Evolutionary conservation across 2,888 invertebrate species (phyloP), one percentile per base, ranked within the genome.

Genomic region (Folsomia candida): DNA sequence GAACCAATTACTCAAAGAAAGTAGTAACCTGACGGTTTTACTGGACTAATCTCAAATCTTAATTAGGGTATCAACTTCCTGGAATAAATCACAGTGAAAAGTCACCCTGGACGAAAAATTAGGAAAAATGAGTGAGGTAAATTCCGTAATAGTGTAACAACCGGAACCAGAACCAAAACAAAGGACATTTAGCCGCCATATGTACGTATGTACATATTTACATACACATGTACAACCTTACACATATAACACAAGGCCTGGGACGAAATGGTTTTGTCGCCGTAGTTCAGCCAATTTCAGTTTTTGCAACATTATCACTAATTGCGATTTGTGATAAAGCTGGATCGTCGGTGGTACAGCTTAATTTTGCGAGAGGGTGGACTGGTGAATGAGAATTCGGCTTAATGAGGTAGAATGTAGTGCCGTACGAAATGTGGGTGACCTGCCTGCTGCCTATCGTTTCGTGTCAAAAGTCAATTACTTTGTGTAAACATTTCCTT

Each of bases 401-500:
- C 37, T 37, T 37, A 37, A 37, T 37, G 37, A 37, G 37, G 14
- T 37, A 37, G 37, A 37, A 54, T 54, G 54, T 54, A 20, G 9
- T 54, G 54, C 11, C 54, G 11, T 20, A 6, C 4, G 9, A 18
- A 18, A 11, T 18, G 54, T 22, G 22, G 54, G 4, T 54, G 54
- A 54, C 54, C 54, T 54, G 54, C 54, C 6, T 4, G n/a, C 6
- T 4, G 4, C 54, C 18, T 18, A 54, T 22, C 54, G 20, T 22
- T 54, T 54, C 54, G 54, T 54, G 54, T 54, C 54, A 54, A 54
- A 54, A 54, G 54, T 54, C 54, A 54, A 54, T 54, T 54, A 54
- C 11, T 54, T 54, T 22, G n/a, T 20, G 54, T 54, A 54, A 54
- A 54, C 54, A 22, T 54, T 54, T 54, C 37, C n/a, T 54, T 54